Evolutionary conservation across 2,113 vertebrate genomes (phyloP), one percentile per base, ranked within the genome.

Genomic region (Canis aureus): DNA sequence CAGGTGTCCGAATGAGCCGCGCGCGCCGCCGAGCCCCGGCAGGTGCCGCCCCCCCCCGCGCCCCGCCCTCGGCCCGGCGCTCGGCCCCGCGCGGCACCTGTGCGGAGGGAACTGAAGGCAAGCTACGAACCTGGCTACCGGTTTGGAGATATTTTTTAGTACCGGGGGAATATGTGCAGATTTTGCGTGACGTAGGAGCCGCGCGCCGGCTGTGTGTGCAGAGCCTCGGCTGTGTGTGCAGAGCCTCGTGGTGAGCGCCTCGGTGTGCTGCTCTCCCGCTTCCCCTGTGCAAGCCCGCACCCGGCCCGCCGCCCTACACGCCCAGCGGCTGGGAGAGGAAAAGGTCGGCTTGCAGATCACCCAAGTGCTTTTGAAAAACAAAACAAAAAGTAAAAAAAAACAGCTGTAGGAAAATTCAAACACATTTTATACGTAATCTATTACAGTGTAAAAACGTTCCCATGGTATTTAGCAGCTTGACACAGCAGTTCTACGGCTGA

Each of bases 301-400:
- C 43, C 43, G 4, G 43, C 43, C 4, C 0, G 12, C 16, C 0
- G 11, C 32, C 69, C 59, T 4, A 29, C 35, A 6, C 11, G 57
- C 49, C 10, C 10, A 81, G 9, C 17, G 0, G 13, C 35, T 17
- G 38, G 23, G 27, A 3, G 66, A 32, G 66, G 55, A n/a, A 22
- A 32, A 49, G 23, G 23, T 89, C 49, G 43, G 57, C 49, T 57
- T 60, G n/a, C 19, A 3, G 1, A 17, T 10, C 43, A 43, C 43
- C 69, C 19, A 23, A 73, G 71, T 22, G 38, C 93, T 60, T 49
- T 73, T 20, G 27, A 13, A 43, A 17, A 82, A 79, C 59, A 43
- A 38, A n/a, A n/a, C 66, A 69, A 9, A n/a, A 83, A 25, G 13
- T 35, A 83, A 43, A 43, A 83, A 17, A 22, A n/a, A 27, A 2